Evolutionary conservation across 2,888 invertebrate species (phyloP).

Genomic region (Elmis aenea): DNA sequence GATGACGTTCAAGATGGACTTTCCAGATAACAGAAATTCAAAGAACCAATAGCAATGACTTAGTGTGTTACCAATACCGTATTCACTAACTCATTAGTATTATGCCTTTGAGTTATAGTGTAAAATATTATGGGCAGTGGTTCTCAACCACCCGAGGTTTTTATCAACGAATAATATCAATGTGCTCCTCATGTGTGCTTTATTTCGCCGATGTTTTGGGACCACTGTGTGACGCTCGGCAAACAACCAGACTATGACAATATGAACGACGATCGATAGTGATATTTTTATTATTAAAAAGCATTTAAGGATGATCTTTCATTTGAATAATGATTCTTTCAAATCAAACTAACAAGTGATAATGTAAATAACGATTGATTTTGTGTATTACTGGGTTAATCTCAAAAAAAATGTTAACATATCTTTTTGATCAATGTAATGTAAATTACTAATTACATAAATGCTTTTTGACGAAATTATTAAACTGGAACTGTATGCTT

Average conservation of each 20-base stretch:
- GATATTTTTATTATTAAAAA: slow-evolving; percentile 38
- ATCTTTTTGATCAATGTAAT: slow-evolving; percentile 42
- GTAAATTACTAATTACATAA: slow-evolving; percentile 28
- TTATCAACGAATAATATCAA: slow-evolving; percentile 32
- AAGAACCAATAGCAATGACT: slow-evolving; percentile 15
- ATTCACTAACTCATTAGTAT: slow-evolving; percentile 9
- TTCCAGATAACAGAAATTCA: slow-evolving; percentile 12
- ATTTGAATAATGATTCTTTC: slow-evolving; percentile 17
- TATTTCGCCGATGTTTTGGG: slow-evolving; percentile 32
- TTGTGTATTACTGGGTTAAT: slow-evolving; percentile 12
- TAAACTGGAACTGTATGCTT: slow-evolving; percentile 31
- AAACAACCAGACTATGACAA: slow-evolving; percentile 39
- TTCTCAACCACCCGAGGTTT: slow-evolving; percentile 24
- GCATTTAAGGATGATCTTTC: slow-evolving; percentile 15
- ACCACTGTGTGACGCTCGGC: slow-evolving; percentile 32
- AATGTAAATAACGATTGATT: slow-evolving; percentile 19
- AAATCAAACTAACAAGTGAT: slow-evolving; percentile 22
- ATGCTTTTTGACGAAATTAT: slow-evolving; percentile 34
- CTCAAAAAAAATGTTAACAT: slow-evolving; percentile 30
- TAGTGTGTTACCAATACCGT: slow-evolving; percentile 6
- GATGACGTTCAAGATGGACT: slow-evolving; percentile 13
- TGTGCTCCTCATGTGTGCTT: slow-evolving; percentile 28
- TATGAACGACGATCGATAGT: slow-evolving; percentile 44
- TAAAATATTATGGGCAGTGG: slow-evolving; percentile 21
- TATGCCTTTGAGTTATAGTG: slow-evolving; percentile 17